phyloP scores from a whole-genome alignment of 2,888 invertebrate species.

The Pardosa pseudoannulata region DNA sequence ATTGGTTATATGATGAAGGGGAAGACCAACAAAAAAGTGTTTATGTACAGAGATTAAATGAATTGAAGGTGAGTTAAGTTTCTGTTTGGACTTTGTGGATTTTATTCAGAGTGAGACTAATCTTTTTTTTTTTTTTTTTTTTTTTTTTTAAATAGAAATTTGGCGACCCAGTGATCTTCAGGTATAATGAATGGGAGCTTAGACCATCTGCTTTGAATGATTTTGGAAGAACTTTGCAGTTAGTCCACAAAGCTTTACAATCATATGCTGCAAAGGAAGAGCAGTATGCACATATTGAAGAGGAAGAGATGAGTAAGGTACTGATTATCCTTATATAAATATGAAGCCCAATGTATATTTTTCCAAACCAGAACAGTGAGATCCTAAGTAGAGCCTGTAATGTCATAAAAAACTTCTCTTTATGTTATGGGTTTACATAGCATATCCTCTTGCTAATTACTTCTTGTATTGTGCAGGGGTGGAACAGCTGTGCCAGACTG shows the following conservation, averaged over 20 bases:
- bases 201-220: slow-evolving; percentile 89
- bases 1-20: slow-evolving; percentile 98
- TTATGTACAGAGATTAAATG: slow-evolving; percentile 81
- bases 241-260: slow-evolving; percentile 88
- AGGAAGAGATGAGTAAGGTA: slow-evolving; percentile 84
- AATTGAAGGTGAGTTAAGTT: slow-evolving; percentile 77
- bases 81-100: background rate
- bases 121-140: background rate
- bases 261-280: slow-evolving; percentile 83
- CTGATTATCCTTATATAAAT: slow-evolving; percentile 32
- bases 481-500: no score
- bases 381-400: no score
- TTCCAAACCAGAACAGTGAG: no score
- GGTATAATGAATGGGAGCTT: slow-evolving; percentile 88
- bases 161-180: slow-evolving; percentile 92
- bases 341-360: no score
- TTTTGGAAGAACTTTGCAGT: slow-evolving; percentile 85
- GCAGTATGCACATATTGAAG: slow-evolving; percentile 87
- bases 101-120: background rate
- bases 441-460: no score
- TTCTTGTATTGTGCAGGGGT: no score
- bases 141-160: slow-evolving; percentile 81
- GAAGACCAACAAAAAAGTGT: slow-evolving; percentile 91
- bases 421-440: no score
- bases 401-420: no score